A percentile compares a stretch with the other conserved stretches of the same genome.
These are phyloP conservation scores for Emys orbicularis DNA, from an alignment of 2,797 vertebrate genomes.

Conservation along the genomic window DNA sequence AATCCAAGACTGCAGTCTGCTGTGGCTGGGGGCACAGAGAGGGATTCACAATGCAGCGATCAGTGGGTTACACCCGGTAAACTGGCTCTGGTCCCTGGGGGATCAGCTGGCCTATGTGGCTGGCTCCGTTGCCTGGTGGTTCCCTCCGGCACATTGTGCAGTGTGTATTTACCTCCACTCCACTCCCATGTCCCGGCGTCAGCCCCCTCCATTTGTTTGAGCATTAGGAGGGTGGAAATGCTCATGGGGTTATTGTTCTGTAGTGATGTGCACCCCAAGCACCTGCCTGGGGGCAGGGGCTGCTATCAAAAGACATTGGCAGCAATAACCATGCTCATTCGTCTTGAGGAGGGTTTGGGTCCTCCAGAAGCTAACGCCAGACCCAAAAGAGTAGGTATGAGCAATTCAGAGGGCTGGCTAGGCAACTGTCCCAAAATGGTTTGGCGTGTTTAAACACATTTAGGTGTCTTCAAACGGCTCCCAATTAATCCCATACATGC, in stretches of 20 bases:
- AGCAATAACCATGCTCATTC: neutral
- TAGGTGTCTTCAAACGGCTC: constrained; percentile 69
- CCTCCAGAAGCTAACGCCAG: neutral
- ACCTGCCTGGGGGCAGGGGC: neutral
- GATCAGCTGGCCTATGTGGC: neutral
- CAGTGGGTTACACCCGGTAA: neutral
- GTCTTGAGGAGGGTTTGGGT: neutral
- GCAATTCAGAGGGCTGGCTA: neutral
- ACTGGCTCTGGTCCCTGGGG: neutral
- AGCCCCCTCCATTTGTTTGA: neutral
- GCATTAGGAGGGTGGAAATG: neutral
- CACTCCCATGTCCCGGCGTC: neutral
- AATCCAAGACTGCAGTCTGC: neutral
- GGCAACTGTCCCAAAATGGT: constrained; percentile 50
- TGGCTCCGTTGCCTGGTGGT: neutral
- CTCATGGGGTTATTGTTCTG: neutral
- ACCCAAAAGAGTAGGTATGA: neutral
- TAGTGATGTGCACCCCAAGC: neutral
- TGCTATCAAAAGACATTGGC: neutral
- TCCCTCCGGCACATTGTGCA: neutral
- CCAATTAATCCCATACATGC: constrained; percentile 8
- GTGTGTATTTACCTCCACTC: neutral
- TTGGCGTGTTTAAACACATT: constrained; percentile 54
- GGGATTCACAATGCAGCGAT: neutral
- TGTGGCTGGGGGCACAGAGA: neutral